Evolutionary conservation across 1,140 invertebrate species (phyloP), one percentile per base, ranked within the genome.

Genomic region (Dendrolimus kikuchii): DNA sequence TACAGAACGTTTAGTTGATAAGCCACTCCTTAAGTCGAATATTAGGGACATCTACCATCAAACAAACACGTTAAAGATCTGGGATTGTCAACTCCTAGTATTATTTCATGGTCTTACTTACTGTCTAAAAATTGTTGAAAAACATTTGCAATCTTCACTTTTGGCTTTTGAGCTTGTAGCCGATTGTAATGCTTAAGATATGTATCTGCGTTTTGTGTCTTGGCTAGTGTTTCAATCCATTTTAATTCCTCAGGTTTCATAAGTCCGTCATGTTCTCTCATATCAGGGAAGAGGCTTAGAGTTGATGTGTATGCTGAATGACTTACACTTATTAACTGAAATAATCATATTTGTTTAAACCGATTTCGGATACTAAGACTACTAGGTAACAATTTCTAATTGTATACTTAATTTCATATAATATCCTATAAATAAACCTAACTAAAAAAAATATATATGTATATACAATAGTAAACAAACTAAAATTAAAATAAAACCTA

Each of bases 241-340:
- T 66, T 52, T 4, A 83, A 56, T 64, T 83, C 80, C 40, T 77
- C 73, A 5, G 51, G 46, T 7, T 57, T 77, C 6, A 85, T 43
- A 5, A 86, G 57, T 2, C 63, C 66, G 45, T 76, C 74, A n/a
- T 83, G 80, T 52, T 83, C 80, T 62, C 71, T 69, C 81, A 85
- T 83, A 42, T 82, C 77, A 4, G 80, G 79, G 44, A 81, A 85
- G 2, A 85, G 58, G 55, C 81, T 85, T 6, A 85, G 53, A 5
- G 78, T 75, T 9, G 77, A 82, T 38, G 76, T 81, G 49, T 79
- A 84, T 4, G 81, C 77, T 10, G 68, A 71, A 53, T 85, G 74
- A 46, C 66, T 76, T n/a, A 86, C 74, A 51, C 74, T 77, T 50
- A 84, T 79, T 5, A 84, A 57, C 80, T 85, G 58, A 44, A 77